Evolutionary conservation across 2,888 invertebrate genomes (phyloP).

Genomic region (Zhengitettix transpicula): DNA sequence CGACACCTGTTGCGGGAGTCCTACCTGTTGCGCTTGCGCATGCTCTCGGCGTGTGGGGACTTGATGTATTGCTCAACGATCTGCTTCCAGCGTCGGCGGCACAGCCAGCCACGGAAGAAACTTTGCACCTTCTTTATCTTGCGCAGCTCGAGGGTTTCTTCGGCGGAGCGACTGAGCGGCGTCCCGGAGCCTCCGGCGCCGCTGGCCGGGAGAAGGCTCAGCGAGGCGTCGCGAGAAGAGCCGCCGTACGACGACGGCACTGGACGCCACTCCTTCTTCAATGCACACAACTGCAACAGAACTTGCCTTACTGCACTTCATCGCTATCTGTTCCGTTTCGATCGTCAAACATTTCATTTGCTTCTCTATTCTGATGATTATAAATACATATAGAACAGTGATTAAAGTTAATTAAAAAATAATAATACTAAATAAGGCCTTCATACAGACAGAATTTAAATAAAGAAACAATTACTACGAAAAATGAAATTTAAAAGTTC

Average conservation of each 20-base stretch:
- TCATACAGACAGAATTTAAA: no score
- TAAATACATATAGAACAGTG: no score
- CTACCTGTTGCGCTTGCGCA: conserved; percentile 78
- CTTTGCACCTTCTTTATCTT: conserved; percentile 78
- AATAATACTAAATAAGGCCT: no score
- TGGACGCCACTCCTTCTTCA: conserved; percentile 65
- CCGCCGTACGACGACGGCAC: conserved; percentile 17
- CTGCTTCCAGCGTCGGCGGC: conserved; percentile 82
- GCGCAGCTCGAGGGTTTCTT: conserved; percentile 56
- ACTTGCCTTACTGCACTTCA: neutral
- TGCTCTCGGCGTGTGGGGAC: conserved; percentile 84
- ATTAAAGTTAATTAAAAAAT: no score
- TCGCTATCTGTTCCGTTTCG: no score
- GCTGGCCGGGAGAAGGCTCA: conserved; percentile 6
- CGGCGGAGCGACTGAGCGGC: conserved; percentile 7
- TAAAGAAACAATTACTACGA: no score
- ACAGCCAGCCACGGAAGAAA: conserved; percentile 87
- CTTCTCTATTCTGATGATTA: no score
- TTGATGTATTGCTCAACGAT: conserved; percentile 89
- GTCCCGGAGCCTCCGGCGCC: conserved; percentile 11
- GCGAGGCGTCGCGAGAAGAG: conserved; percentile 2
- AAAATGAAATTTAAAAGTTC: no score
- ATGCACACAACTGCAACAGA: conserved; percentile 48
- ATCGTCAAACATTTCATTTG: no score
- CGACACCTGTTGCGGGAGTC: neutral